Conservation (phyloP, 2,888 invertebrate genomes). For the Conomelus anceps region DNA sequence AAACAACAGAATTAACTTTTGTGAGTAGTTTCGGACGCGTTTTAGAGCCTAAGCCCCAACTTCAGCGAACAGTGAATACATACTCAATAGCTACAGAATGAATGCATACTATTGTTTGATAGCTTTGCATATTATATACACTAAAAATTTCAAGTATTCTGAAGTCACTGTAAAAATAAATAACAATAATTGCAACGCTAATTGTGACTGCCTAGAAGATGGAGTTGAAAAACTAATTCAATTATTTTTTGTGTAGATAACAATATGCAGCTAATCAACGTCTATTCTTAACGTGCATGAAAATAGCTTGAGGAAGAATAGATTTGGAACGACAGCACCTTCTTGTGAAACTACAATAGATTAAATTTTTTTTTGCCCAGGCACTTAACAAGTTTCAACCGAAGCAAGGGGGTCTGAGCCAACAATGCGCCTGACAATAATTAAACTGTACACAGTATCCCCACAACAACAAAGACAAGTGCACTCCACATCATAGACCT, state of each 20-base stretch:
- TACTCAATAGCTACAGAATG: too few species aligned
- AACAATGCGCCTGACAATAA: neutral
- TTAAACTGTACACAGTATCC: neutral
- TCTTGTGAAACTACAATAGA: neutral
- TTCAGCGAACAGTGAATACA: too few species aligned
- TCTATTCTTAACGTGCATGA: neutral
- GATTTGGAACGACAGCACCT: neutral
- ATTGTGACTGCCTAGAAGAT: neutral
- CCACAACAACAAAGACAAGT: too few species aligned
- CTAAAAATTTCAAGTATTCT: neutral
- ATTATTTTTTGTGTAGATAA: neutral
- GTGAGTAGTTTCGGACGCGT: too few species aligned
- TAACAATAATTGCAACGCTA: neutral
- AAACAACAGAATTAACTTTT: too few species aligned
- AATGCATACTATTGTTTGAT: too few species aligned
- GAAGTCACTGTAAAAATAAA: neutral
- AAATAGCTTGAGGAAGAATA: neutral
- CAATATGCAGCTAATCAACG: neutral
- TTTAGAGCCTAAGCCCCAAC: too few species aligned
- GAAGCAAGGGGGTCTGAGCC: neutral
- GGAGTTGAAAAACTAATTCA: neutral
- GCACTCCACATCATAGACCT: too few species aligned
- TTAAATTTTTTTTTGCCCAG: neutral
- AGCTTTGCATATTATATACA: neutral
- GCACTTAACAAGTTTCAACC: neutral